These are phyloP conservation scores for Branchellion lobata DNA, from an alignment of 2,888 invertebrate genomes.

Conservation along the genomic window DNA sequence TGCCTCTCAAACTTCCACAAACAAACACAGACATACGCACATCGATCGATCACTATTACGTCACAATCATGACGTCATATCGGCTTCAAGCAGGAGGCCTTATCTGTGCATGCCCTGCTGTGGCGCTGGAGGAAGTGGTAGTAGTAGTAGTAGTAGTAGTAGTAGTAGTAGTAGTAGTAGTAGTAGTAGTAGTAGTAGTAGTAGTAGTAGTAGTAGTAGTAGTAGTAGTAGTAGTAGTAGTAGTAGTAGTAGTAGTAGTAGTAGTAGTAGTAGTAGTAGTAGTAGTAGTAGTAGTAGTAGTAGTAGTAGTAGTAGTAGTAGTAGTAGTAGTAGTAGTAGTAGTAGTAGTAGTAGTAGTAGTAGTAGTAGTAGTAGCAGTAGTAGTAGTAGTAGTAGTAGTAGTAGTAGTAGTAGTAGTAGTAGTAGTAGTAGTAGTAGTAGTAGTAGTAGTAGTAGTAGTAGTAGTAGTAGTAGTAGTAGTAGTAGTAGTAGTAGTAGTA, in stretches of 20 bases:
- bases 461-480: neutral
- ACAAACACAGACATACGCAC: neutral
- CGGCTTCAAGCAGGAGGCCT: neutral
- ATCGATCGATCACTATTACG: conserved; percentile 17
- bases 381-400: conserved; percentile 9
- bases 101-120: neutral
- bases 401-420: conserved; percentile 6
- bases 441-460: conserved; percentile 1
- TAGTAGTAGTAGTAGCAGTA: conserved; percentile 6
- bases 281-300: neutral
- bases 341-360: conserved; percentile 5
- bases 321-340: neutral
- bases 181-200: neutral
- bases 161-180: neutral
- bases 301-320: neutral
- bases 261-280: neutral
- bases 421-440: conserved; percentile 6
- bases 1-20: neutral
- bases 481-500: conserved; percentile 11
- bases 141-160: conserved; percentile 7
- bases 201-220: conserved; percentile 1
- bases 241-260: neutral
- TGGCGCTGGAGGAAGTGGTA: neutral
- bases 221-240: conserved; percentile 11
- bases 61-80: conserved; percentile 21